phyloP scores from a whole-genome alignment of 2,113 vertebrate genomes.

The Pogona vitticeps region DNA sequence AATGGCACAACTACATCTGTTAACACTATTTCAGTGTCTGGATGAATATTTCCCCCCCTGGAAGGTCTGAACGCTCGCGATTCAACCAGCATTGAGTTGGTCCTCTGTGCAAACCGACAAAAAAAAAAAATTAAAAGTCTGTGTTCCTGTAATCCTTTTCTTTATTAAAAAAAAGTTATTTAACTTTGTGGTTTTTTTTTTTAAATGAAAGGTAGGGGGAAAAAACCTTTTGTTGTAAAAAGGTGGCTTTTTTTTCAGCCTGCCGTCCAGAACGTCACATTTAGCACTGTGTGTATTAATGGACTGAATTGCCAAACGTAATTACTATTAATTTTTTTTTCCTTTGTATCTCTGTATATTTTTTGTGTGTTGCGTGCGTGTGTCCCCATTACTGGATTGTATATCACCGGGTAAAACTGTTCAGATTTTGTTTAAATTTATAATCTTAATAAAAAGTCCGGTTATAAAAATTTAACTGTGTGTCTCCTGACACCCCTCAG shows the following conservation, averaged over 20 bases:
- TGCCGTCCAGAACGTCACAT: conserved; percentile 76
- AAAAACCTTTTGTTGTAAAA: conserved; percentile 95
- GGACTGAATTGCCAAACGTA: conserved; percentile 84
- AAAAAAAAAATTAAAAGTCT: conserved; percentile 1
- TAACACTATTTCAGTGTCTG: conserved; percentile 31
- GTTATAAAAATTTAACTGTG: conserved; percentile 56
- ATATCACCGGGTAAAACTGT: conserved; percentile 94
- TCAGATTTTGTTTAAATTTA: conserved; percentile 92
- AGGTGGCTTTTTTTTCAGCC: conserved; percentile 76
- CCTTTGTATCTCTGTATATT: conserved; percentile 87
- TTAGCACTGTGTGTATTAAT: conserved; percentile 86
- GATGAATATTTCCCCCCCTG: conserved; percentile 28
- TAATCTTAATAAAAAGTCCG: conserved; percentile 91
- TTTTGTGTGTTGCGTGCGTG: conserved; percentile 71
- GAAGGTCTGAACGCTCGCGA: conserved; percentile 64
- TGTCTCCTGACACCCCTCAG: conserved; percentile 33
- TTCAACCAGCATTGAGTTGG: conserved; percentile 79
- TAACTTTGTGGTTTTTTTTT: background rate
- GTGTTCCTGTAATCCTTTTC: conserved; percentile 61
- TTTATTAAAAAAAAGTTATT: conserved; percentile 45
- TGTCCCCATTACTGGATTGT: conserved; percentile 82
- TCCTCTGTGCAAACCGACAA: conserved; percentile 41
- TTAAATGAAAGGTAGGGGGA: background rate
- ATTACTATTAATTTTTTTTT: conserved; percentile 60
- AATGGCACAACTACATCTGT: conserved; percentile 55